phyloP scores from a whole-genome alignment of 2,113 vertebrate genomes.

The Plecturocebus donacophilus region DNA sequence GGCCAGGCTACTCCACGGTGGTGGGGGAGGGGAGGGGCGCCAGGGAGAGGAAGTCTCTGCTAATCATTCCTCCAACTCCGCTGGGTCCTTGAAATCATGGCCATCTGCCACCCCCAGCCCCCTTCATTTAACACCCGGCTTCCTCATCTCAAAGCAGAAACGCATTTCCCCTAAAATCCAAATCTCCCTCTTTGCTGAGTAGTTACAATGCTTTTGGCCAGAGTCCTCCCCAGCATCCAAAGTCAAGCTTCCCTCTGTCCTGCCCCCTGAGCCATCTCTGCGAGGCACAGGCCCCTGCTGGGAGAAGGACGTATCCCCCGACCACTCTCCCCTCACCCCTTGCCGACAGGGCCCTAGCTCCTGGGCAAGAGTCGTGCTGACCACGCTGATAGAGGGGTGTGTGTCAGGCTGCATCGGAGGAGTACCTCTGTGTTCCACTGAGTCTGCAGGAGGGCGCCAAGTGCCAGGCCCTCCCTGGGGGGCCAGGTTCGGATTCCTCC shows the following conservation, averaged over 20 bases:
- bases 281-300: background rate
- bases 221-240: background rate
- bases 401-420: background rate
- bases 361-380: background rate
- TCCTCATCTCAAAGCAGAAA: background rate
- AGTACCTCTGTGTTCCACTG: background rate
- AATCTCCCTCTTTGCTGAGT: conserved; percentile 21
- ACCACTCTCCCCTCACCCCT: too few relatives aligned
- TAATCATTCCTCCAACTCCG: background rate
- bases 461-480: background rate
- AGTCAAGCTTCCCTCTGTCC: background rate
- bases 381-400: background rate
- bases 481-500: background rate
- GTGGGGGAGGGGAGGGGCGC: background rate
- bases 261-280: background rate
- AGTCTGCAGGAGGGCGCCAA: background rate
- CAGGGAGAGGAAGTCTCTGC: background rate
- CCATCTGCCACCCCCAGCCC: too few relatives aligned
- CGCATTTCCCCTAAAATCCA: background rate
- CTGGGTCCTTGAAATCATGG: background rate
- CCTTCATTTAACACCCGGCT: background rate
- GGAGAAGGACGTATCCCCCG: background rate
- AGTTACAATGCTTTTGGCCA: background rate
- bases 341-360: background rate
- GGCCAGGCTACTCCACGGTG: background rate